phyloP scores from a whole-genome alignment of 2,888 invertebrate genomes.

The Cephus pygmeus region DNA sequence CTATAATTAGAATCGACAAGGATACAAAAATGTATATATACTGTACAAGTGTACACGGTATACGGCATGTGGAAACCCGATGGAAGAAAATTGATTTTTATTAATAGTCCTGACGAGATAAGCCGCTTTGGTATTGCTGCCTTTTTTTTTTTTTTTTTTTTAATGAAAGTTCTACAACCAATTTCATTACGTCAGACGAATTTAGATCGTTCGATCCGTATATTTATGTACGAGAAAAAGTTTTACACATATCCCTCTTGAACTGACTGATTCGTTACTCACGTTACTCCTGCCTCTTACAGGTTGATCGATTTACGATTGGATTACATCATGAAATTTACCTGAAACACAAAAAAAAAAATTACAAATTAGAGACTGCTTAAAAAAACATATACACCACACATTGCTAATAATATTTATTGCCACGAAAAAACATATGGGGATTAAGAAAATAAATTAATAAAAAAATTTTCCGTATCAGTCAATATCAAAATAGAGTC shows the following conservation, averaged over 20 bases:
- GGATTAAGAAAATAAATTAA: no score
- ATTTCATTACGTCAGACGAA: no score
- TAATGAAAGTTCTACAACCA: no score
- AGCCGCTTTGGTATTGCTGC: not conserved
- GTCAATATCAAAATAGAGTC: no score
- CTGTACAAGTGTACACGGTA: accelerated
- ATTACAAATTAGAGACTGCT: not conserved
- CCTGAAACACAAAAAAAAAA: constrained; percentile 46
- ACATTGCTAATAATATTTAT: no score
- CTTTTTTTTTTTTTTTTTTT: no score
- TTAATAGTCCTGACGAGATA: constrained; percentile 25
- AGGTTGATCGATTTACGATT: not conserved
- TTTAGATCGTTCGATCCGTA: no score
- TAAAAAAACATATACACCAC: no score
- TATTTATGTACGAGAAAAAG: no score
- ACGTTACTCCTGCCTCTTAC: not conserved
- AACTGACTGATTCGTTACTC: not conserved
- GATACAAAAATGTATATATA: not conserved
- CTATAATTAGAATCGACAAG: not conserved
- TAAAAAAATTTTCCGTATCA: no score
- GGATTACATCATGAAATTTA: constrained; percentile 20
- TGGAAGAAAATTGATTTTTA: constrained; percentile 33
- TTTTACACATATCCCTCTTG: not conserved
- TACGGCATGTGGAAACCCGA: constrained; percentile 16
- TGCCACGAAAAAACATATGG: no score